Evolutionary conservation across 2,797 vertebrate genomes (phyloP).

Genomic region (Apodemus agrarius): DNA sequence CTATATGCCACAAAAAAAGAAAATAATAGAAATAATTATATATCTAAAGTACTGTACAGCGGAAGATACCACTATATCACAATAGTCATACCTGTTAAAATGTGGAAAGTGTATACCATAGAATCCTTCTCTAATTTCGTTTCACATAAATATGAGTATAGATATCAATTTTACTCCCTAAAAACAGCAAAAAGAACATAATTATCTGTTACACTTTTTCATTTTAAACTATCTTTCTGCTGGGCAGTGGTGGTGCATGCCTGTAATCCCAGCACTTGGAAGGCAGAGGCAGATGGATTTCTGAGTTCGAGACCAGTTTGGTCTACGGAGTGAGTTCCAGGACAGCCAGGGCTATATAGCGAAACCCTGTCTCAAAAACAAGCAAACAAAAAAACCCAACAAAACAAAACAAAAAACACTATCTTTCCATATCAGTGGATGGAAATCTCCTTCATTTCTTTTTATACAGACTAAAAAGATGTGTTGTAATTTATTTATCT

Average conservation of each 20-base stretch:
- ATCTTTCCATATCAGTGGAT: neutral
- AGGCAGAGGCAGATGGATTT: too few relatives aligned
- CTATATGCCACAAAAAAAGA: conserved; percentile 60
- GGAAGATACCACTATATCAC: conserved; percentile 36
- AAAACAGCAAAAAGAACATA: conserved; percentile 6
- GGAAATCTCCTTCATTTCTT: conserved; percentile 22
- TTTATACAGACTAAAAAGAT: conserved; percentile 19
- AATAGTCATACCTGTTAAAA: conserved; percentile 7
- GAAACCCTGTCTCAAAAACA: too few relatives aligned
- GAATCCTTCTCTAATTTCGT: conserved; percentile 44
- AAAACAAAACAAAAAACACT: too few relatives aligned
- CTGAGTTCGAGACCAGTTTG: too few relatives aligned
- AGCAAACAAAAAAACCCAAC: too few relatives aligned
- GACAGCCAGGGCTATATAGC: too few relatives aligned
- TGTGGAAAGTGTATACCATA: conserved; percentile 28
- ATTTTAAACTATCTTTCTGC: conserved; percentile 25
- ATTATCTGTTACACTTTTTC: conserved; percentile 40
- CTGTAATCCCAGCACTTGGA: too few relatives aligned
- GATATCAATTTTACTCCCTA: conserved; percentile 25
- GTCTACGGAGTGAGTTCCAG: too few relatives aligned
- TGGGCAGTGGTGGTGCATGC: too few relatives aligned
- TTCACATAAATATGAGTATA: neutral
- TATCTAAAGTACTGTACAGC: conserved; percentile 45
- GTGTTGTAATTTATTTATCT: neutral
- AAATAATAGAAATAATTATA: conserved; percentile 58